A percentile compares a stretch with the other conserved stretches of the same genome.
Evolutionary conservation across 1,140 invertebrate species (phyloP).

Genomic region (Palaemon carinicauda): DNA sequence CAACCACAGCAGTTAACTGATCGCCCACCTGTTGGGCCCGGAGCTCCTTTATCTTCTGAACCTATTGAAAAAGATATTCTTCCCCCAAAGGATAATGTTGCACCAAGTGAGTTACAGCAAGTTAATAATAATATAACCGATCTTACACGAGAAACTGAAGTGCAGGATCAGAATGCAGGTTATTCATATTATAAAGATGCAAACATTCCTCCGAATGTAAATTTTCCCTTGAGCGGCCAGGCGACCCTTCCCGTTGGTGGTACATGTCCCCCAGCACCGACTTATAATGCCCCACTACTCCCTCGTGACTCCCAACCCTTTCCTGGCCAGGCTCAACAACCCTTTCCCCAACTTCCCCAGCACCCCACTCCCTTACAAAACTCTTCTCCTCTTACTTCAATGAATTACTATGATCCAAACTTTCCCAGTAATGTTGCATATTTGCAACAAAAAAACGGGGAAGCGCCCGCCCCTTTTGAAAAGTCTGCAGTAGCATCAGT

Average conservation of each 20-base stretch:
- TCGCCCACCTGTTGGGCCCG: constrained; percentile 38
- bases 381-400: not conserved
- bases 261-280: constrained; percentile 53
- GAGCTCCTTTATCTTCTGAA: constrained; percentile 33
- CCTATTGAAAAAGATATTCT: constrained; percentile 4
- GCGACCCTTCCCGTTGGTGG: constrained; percentile 51
- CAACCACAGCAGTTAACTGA: constrained; percentile 25
- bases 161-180: constrained; percentile 13
- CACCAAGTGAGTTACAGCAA: constrained; percentile 24
- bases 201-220: constrained; percentile 54
- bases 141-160: constrained; percentile 5
- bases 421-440: constrained; percentile 38
- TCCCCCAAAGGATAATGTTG: not conserved
- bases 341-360: constrained; percentile 46
- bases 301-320: constrained; percentile 49
- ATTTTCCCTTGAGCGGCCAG: constrained; percentile 57
- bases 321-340: constrained; percentile 53
- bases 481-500: constrained; percentile 13
- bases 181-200: constrained; percentile 33
- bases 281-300: constrained; percentile 48
- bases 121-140: constrained; percentile 50
- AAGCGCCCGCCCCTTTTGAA: constrained; percentile 59
- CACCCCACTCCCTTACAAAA: constrained; percentile 19
- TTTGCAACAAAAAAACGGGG: constrained; percentile 58
- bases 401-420: constrained; percentile 48